Conservation (phyloP, 2,888 invertebrate genomes). For the Macrophya alboannulata region DNA sequence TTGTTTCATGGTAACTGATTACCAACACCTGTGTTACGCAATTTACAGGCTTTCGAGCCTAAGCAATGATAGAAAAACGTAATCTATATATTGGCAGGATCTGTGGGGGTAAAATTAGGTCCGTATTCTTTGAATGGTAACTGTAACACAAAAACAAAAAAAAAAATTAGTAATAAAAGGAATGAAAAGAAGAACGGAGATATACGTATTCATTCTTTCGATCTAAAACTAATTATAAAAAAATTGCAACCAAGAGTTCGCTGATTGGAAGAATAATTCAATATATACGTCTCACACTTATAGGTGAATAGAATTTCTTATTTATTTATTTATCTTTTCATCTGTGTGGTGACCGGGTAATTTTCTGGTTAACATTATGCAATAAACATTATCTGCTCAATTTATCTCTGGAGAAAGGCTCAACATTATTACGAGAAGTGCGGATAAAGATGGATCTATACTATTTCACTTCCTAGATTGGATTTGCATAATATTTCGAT, state of each 20-base stretch:
- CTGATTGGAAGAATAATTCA: conserved; percentile 3
- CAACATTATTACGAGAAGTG: not conserved
- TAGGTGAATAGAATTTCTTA: not conserved
- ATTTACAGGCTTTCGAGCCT: conserved; percentile 3
- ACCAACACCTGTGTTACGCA: conserved; percentile 30
- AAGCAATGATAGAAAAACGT: not conserved
- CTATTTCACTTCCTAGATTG: conserved; percentile 38
- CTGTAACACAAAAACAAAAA: not conserved
- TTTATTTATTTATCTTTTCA: not conserved
- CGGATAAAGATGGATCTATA: conserved; percentile 19
- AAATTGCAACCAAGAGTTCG: not conserved
- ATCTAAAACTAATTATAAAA: not conserved
- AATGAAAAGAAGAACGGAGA: not conserved
- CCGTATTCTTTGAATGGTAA: not conserved
- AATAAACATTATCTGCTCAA: conserved; percentile 30
- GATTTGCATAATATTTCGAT: conserved; percentile 25
- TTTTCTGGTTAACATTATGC: conserved; percentile 13
- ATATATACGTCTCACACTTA: not conserved
- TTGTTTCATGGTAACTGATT: conserved; percentile 38
- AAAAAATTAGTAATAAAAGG: no score
- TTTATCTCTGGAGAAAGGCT: conserved; percentile 36
- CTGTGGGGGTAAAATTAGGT: not conserved
- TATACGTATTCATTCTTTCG: not conserved
- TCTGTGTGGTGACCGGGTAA: not conserved
- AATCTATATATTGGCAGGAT: not conserved